phyloP scores from a whole-genome alignment of 2,888 invertebrate species.

The Chloroclystis v-ata region DNA sequence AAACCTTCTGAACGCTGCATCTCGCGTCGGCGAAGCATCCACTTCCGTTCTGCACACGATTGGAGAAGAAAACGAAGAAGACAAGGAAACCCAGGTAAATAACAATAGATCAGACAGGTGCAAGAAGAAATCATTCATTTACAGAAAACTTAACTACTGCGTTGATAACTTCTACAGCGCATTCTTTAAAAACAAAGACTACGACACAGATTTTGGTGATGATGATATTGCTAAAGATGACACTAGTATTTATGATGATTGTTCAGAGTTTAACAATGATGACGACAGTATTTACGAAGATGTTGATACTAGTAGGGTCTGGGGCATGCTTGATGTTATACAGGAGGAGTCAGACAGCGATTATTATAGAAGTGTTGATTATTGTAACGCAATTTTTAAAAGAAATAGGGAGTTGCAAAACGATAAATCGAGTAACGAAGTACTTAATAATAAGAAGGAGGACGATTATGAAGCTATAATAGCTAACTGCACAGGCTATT shows the following conservation, averaged over 20 bases:
- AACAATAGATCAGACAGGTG: conserved; percentile 18
- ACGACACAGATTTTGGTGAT: conserved; percentile 44
- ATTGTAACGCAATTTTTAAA: conserved; percentile 48
- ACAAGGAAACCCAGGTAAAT: conserved; percentile 85
- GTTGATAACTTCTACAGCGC: conserved; percentile 71
- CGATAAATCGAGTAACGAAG: conserved; percentile 30
- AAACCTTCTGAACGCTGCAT: conserved; percentile 95
- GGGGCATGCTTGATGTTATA: conserved; percentile 61
- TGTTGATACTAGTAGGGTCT: conserved; percentile 52
- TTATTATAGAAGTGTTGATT: conserved; percentile 68
- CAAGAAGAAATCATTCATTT: conserved; percentile 59
- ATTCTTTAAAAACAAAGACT: conserved; percentile 60
- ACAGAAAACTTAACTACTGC: conserved; percentile 70
- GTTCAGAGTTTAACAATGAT: conserved; percentile 33
- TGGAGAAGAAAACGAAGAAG: conserved; percentile 92
- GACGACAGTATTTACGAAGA: conserved; percentile 67
- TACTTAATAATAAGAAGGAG: conserved; percentile 14
- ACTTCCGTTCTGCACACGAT: conserved; percentile 95
- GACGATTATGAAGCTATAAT: conserved; percentile 29
- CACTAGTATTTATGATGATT: conserved; percentile 26
- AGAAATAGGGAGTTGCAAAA: conserved; percentile 22
- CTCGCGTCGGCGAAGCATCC: conserved; percentile 97
- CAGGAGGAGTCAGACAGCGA: conserved; percentile 73
- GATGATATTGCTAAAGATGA: conserved; percentile 31
- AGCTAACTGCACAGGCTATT: conserved; percentile 33